Percentiles rank a stretch among this genome's conserved stretches.
phyloP scores from a whole-genome alignment of 2,797 vertebrate genomes.

The Acanthornis magna region DNA sequence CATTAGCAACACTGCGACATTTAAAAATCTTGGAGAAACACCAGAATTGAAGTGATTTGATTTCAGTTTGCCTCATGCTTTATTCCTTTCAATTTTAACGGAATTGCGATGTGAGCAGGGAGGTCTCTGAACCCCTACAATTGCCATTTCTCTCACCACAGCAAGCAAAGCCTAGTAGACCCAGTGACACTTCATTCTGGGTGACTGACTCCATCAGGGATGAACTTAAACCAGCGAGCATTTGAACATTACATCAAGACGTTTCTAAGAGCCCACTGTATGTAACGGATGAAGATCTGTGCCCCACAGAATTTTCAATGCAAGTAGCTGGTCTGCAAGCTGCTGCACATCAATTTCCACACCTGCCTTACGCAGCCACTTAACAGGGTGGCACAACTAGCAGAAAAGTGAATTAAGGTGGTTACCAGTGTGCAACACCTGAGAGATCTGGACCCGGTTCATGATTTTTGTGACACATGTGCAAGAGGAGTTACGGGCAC shows the following conservation, averaged over 20 bases:
- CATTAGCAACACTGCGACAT: background rate
- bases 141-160: background rate
- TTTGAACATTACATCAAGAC: background rate
- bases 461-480: background rate
- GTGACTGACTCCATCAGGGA: background rate
- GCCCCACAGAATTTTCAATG: background rate
- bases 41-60: background rate
- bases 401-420: background rate
- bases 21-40: background rate
- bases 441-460: background rate
- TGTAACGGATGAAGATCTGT: background rate
- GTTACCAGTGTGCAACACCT: accelerated
- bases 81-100: background rate
- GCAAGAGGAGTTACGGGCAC: background rate
- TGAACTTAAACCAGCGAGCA: background rate
- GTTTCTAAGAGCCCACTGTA: background rate
- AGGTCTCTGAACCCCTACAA: background rate
- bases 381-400: accelerated
- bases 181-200: background rate
- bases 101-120: background rate
- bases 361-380: background rate
- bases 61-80: background rate
- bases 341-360: background rate
- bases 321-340: background rate
- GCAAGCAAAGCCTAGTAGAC: background rate